Evolutionary conservation across 2,888 invertebrate genomes (phyloP), one percentile per base, ranked within the genome.

Genomic region (Sminthurides aquaticus): DNA sequence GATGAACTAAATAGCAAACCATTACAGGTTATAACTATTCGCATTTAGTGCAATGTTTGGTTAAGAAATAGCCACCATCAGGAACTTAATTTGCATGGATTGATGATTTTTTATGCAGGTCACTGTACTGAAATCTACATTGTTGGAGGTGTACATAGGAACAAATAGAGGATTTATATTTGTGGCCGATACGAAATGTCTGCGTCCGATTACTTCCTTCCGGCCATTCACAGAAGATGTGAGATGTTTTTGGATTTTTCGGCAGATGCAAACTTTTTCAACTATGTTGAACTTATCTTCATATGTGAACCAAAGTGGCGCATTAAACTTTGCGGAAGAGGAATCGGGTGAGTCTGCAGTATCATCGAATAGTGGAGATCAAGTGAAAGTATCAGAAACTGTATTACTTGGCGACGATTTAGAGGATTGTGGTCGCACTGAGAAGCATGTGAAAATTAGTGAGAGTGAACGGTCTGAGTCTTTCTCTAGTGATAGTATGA

Each of bases 121-220:
- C 67, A 85, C 87, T 70, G 78, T 91, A 75, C 84, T 86, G 58
- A 83, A 85, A 34, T 80, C 87, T 62, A 84, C 84, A 34, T 83
- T 84, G 29, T 63, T 66, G 3, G 86, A 87, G 75, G 80, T 96
- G 49, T 93, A 91, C 78, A 87, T 92, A 68, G 97, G 97, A 56
- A 97, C 97, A 0, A 91, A 92, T 5, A 91, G 92, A 89, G 98
- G 98, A 26, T 93, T 94, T 78, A 81, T 98, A 56, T 88, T 97
- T 61, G 89, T 96, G 3, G 91, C 92, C 0, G 93, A 94, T 78
- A 85, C 87, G 22, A 81, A 83, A 64, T 84, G 88, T 0, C 82
- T 96, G 74, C 81, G 90, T 1, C 95, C 96, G 0, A 86, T 94
- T 65, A 91, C 92, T 2, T 89, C 95, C n/a, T 94, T 94, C 81